Evolutionary conservation across 1,140 invertebrate genomes (phyloP).

Genomic region (Drosophila santomea): DNA sequence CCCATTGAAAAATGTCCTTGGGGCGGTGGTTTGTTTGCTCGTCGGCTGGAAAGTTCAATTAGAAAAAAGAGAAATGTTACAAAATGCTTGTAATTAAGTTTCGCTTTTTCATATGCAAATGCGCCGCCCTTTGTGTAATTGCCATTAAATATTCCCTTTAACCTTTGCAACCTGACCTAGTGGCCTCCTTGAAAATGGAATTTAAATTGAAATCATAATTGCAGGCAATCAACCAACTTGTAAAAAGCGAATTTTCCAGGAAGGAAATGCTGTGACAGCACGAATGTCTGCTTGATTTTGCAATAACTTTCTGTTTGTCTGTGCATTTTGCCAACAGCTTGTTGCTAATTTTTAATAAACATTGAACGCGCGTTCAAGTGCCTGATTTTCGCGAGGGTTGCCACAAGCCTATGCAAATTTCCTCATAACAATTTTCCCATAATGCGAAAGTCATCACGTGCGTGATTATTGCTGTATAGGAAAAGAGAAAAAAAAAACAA

Average conservation of each 20-base stretch:
- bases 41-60: slow-evolving; percentile 78
- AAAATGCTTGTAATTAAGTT: slow-evolving; percentile 76
- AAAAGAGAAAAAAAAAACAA: neutral
- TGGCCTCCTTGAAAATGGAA: slow-evolving; percentile 1
- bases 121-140: slow-evolving; percentile 51
- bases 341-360: slow-evolving; percentile 78
- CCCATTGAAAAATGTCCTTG: slow-evolving; percentile 29
- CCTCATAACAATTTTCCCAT: slow-evolving; percentile 55
- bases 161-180: slow-evolving; percentile 48
- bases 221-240: too few species aligned
- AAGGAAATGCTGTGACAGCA: slow-evolving; percentile 23
- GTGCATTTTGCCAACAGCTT: slow-evolving; percentile 66
- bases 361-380: slow-evolving; percentile 49
- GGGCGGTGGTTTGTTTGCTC: slow-evolving; percentile 61
- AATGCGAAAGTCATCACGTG: slow-evolving; percentile 72
- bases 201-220: too few species aligned
- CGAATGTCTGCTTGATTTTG: slow-evolving; percentile 30
- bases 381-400: slow-evolving; percentile 25
- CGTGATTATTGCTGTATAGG: slow-evolving; percentile 56
- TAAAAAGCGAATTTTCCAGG: slow-evolving; percentile 27
- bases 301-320: slow-evolving; percentile 26
- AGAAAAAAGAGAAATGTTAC: slow-evolving; percentile 54
- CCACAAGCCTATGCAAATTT: slow-evolving; percentile 62
- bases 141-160: slow-evolving; percentile 73
- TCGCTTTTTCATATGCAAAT: slow-evolving; percentile 66